Evolutionary conservation across 2,888 invertebrate species (phyloP), one percentile per base, ranked within the genome.

Genomic region (Hybos culiciformis): DNA sequence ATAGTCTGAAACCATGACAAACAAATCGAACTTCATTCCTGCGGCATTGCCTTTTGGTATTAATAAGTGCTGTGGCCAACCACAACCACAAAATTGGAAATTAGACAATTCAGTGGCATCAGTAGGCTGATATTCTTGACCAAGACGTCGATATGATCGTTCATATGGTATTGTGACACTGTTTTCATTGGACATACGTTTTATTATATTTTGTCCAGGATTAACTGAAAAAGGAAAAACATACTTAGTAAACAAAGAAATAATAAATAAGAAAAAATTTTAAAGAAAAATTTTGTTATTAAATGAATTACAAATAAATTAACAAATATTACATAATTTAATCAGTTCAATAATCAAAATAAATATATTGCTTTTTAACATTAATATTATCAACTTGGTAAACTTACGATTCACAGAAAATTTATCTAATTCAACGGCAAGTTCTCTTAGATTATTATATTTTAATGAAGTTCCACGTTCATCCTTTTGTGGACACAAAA

Each of bases 71-170:
- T 84, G 78, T 0, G 87, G 87, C 85, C 87, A 87, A 40, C 87
- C 86, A 55, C 88, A 90, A 46, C 87, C 87, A 67, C 88, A 90
- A 73, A 83, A 84, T 66, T 82, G 80, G 67, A 82, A 83, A 41
- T 68, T 62, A 0, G 68, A 70, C 1, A 72, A 64, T 3, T 66
- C 60, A 3, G 63, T 66, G 0, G 69, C 61, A 41, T 47, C 45
- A 3, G 49, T 56, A 1, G 63, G 64, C 1, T 79, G 77, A 11
- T 77, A 67, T 18, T 58, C 64, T 1, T 59, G 56, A 51, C 81
- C 80, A 48, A 81, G 59, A 54, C 77, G 73, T 5, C 82, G 74
- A 77, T 86, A 90, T 4, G 83, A 83, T 43, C 80, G 71, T 59
- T 83, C 84, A 61, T 80, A 85, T 1, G 86, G 85, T 56, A 86